Percentiles rank a stretch among this genome's conserved stretches.
Evolutionary conservation across 2,797 vertebrate genomes (phyloP).

Genomic region (Lagorchestes hirsutus): DNA sequence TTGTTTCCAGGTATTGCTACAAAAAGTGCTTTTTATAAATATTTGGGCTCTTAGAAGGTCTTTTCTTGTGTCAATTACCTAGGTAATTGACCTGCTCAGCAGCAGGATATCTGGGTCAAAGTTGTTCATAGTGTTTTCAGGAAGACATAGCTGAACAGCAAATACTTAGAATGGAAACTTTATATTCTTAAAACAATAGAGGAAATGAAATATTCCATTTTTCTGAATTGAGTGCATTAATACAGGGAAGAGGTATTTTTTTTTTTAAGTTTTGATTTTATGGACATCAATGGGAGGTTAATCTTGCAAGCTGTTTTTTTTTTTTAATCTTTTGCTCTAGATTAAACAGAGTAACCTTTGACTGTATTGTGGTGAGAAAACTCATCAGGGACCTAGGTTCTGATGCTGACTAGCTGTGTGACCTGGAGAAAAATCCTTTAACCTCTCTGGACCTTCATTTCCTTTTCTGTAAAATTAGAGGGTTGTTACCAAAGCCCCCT

Average conservation of each 20-base stretch:
- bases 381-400: neutral
- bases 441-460: neutral
- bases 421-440: neutral
- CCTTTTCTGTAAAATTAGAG: neutral
- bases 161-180: neutral
- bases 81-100: neutral
- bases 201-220: constrained; percentile 53
- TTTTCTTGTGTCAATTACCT: neutral
- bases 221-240: constrained; percentile 38
- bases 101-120: neutral
- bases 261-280: neutral
- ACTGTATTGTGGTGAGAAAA: neutral
- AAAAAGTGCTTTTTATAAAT: neutral
- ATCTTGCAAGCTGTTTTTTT: neutral
- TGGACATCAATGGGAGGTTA: neutral
- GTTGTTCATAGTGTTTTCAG: neutral
- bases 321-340: neutral
- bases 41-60: neutral
- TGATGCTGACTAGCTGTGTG: neutral
- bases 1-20: neutral
- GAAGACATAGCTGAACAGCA: constrained; percentile 26
- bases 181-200: constrained; percentile 31
- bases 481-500: neutral
- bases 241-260: neutral
- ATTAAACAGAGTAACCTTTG: neutral